Conservation (phyloP, 2,113 vertebrate species). For the Glaucomys volans region DNA sequence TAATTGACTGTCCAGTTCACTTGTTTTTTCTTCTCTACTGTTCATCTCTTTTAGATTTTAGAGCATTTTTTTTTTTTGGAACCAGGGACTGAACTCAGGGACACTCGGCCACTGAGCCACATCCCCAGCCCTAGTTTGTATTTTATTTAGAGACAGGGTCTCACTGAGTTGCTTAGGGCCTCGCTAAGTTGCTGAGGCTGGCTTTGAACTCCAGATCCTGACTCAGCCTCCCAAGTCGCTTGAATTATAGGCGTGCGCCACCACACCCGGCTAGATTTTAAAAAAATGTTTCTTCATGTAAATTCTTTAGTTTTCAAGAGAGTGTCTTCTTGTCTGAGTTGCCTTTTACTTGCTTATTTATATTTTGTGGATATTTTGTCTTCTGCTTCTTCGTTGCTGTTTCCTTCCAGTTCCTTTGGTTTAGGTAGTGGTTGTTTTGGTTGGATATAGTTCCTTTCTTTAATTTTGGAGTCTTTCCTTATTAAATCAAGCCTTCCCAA, state of each 20-base stretch:
- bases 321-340: neutral
- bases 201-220: too few species aligned
- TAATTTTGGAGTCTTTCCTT: neutral
- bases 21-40: neutral
- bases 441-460: neutral
- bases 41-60: neutral
- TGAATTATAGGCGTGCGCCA: too few species aligned
- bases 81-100: too few species aligned
- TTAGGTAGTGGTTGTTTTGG: neutral
- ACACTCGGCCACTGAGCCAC: too few species aligned
- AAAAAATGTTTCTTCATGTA: neutral
- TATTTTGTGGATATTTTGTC: neutral
- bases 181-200: too few species aligned
- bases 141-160: too few species aligned
- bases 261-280: too few species aligned
- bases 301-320: constrained; percentile 43
- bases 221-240: too few species aligned
- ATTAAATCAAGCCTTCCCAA: neutral
- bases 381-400: neutral
- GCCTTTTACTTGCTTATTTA: neutral
- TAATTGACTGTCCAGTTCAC: neutral
- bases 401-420: neutral
- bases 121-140: too few species aligned
- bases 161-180: too few species aligned
- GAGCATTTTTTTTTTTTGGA: too few species aligned